Base-by-base conservation (phyloP, 2,888 invertebrate species). In the Acanthopleura granulata region DNA sequence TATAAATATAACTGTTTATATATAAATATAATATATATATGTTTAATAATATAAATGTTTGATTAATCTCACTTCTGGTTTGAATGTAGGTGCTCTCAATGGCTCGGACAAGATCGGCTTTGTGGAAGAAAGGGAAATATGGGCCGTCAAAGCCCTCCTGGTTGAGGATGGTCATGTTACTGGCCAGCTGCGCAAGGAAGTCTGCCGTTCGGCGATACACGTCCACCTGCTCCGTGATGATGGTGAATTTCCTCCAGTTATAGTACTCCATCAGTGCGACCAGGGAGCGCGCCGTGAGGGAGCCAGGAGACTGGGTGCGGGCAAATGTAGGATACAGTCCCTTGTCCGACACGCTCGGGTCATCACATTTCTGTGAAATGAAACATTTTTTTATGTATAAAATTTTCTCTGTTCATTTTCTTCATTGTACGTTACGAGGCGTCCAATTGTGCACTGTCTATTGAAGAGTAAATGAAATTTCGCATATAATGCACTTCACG, bases 281-380 rank as follows among this genome's bases (percentile, higher is more conserved):
- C 16, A 97, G 95, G 0, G 96, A 96, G 90, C 96, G 96, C 14
- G 96, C 96, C 80, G 97, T 96, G 91, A 97, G 96, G 75, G 95
- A 95, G 90, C 96, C 96, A 0, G 97, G 97, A 0, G 97, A 97
- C 69, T 96, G 93, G 0, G 97, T 97, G 82, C 97, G 92, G 0
- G 96, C 96, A 89, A 97, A 97, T 29, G 97, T 97, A 14, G 96
- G 94, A 91, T 95, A 97, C 87, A 94, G 93, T 30, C 92, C 92
- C 91, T 97, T 97, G 91, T 96, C 95, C 22, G 96, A 96, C 74
- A 95, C 95, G 83, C 95, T 95, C 77, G 94, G 94, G 90, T 96
- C 94, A 11, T 96, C 95, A 91, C 97, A 97, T 90, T 94, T 97
- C 97, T 97, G 92, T 4, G 40, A 40, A 40, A 40, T 6, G 40